Conservation (phyloP, 1,140 invertebrate species). For the Euwallacea similis region DNA sequence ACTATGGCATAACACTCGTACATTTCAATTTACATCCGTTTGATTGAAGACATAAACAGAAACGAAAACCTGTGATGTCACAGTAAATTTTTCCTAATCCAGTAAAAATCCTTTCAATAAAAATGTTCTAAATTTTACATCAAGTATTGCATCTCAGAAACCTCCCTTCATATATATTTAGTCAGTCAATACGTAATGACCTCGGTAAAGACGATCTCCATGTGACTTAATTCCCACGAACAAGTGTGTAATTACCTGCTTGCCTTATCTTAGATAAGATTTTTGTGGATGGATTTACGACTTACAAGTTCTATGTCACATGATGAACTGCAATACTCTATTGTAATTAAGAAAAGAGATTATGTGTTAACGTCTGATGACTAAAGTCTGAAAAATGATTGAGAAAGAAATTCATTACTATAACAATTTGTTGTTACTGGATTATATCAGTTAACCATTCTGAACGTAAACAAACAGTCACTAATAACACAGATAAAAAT, state of each 20-base stretch:
- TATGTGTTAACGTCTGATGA: too few species aligned
- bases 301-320: neutral
- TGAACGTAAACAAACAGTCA: constrained; percentile 16
- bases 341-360: too few species aligned
- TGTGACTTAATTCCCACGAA: constrained; percentile 11
- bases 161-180: too few species aligned
- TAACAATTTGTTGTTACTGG: constrained; percentile 22
- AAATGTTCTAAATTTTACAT: too few species aligned
- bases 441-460: constrained; percentile 21
- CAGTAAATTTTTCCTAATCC: too few species aligned
- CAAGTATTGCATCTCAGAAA: too few species aligned
- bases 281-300: neutral
- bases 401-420: neutral
- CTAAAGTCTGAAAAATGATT: neutral
- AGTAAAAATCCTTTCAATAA: too few species aligned
- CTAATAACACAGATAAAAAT: constrained; percentile 18
- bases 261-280: constrained; percentile 14
- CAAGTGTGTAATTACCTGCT: neutral
- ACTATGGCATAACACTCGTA: too few species aligned
- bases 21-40: too few species aligned
- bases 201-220: neutral
- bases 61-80: too few species aligned
- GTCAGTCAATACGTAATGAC: too few species aligned
- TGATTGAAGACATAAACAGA: too few species aligned
- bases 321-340: neutral